Evolutionary conservation across 2,888 invertebrate genomes (phyloP).

Genomic region (Synergus itoensis): DNA sequence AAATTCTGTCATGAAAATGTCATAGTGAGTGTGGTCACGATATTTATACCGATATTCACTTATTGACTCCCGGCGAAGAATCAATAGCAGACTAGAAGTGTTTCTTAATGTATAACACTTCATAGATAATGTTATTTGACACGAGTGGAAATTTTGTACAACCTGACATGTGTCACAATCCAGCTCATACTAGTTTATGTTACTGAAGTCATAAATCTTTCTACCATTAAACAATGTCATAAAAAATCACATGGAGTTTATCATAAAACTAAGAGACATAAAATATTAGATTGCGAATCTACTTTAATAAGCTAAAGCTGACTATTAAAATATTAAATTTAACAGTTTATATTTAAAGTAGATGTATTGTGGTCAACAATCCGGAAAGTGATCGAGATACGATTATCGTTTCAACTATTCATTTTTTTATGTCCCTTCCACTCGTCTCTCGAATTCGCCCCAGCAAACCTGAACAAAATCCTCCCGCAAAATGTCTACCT

Average conservation of each 20-base stretch:
- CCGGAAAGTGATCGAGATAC: slow-evolving; percentile 15
- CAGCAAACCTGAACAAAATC: slow-evolving; percentile 30
- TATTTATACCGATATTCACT: slow-evolving; percentile 16
- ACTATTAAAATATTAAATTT: neutral
- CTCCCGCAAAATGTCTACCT: slow-evolving; percentile 65
- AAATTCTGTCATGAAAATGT: slow-evolving; percentile 31
- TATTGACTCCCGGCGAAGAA: neutral
- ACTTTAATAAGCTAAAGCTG: neutral
- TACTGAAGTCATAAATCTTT: slow-evolving; percentile 9
- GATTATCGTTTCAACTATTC: slow-evolving; percentile 25
- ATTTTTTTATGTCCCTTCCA: slow-evolving; percentile 3
- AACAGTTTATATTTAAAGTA: neutral
- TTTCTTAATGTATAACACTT: neutral
- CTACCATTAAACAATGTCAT: neutral
- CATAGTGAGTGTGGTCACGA: slow-evolving; percentile 1
- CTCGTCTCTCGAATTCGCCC: slow-evolving; percentile 16
- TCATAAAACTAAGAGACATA: neutral
- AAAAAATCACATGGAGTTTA: neutral
- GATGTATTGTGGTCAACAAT: neutral
- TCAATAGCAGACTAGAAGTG: neutral
- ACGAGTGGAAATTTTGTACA: neutral
- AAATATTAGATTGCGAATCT: neutral
- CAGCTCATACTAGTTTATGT: neutral
- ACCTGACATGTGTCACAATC: neutral
- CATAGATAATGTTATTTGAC: neutral